A percentile compares a stretch with the other conserved stretches of the same genome.
These are phyloP conservation scores for Onychostruthus taczanowskii DNA, from an alignment of 2,113 vertebrate species.

Conservation along the genomic window DNA sequence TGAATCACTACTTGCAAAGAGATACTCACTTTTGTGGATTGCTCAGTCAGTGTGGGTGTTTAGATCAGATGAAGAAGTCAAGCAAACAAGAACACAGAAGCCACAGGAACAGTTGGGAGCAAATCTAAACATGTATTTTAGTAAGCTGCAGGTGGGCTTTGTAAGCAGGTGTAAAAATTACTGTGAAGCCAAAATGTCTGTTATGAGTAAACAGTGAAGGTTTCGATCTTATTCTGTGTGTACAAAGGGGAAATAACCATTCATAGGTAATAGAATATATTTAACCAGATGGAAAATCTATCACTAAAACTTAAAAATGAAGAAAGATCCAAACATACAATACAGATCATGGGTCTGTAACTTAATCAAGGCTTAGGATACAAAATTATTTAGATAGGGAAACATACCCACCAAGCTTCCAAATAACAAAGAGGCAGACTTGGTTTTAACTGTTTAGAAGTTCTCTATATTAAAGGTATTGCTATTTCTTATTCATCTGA, in stretches of 20 bases:
- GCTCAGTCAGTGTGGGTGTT: neutral
- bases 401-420: neutral
- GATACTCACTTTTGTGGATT: neutral
- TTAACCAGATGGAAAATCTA: neutral
- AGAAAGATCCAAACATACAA: neutral
- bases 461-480: neutral
- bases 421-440: neutral
- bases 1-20: neutral
- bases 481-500: neutral
- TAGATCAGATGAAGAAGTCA: slow-evolving; percentile 1
- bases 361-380: neutral
- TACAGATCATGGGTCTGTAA: neutral
- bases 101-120: neutral
- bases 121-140: slow-evolving; percentile 17
- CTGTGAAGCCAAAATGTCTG: neutral
- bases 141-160: neutral
- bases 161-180: slow-evolving; percentile 9
- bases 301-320: neutral
- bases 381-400: neutral
- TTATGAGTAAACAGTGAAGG: neutral
- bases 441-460: neutral
- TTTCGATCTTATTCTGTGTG: neutral
- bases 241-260: neutral
- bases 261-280: neutral
- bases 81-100: neutral